Evolutionary conservation across 2,113 vertebrate species (phyloP).

Genomic region (Xiphophorus couchianus): DNA sequence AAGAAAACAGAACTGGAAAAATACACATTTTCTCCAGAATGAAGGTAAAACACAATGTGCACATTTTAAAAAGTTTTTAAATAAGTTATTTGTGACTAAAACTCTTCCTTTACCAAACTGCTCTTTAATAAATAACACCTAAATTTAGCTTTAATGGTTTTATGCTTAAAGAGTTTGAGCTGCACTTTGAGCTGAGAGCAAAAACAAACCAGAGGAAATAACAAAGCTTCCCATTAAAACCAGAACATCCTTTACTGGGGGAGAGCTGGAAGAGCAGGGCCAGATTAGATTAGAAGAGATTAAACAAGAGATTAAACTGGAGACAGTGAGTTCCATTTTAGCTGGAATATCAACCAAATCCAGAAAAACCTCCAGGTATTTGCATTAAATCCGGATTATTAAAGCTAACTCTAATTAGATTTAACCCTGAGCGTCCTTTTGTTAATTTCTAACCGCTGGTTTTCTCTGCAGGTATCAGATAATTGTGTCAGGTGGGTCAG

Average conservation of each 20-base stretch:
- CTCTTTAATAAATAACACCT: too few relatives aligned
- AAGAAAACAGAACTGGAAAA: too few relatives aligned
- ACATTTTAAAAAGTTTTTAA: too few relatives aligned
- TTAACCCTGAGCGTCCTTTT: neutral
- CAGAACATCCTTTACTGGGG: constrained; percentile 42
- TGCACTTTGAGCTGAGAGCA: constrained; percentile 34
- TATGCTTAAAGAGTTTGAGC: neutral
- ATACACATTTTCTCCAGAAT: too few relatives aligned
- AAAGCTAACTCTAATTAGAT: constrained; percentile 6
- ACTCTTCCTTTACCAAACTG: too few relatives aligned
- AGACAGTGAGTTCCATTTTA: constrained; percentile 17
- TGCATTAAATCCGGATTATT: neutral
- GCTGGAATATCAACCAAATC: neutral
- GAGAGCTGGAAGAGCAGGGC: constrained; percentile 32
- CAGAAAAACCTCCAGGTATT: neutral
- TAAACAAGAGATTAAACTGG: constrained; percentile 22
- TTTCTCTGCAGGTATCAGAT: constrained; percentile 35
- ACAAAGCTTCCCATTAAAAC: constrained; percentile 59
- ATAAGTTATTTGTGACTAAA: too few relatives aligned
- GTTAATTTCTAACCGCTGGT: constrained; percentile 8
- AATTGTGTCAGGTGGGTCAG: constrained; percentile 52
- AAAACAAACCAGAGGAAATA: constrained; percentile 31
- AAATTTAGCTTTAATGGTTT: too few relatives aligned
- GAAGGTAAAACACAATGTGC: too few relatives aligned
- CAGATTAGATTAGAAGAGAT: constrained; percentile 54